Base-by-base conservation (phyloP, 2,888 invertebrate genomes). In the Pachymerium ferrugineum region DNA sequence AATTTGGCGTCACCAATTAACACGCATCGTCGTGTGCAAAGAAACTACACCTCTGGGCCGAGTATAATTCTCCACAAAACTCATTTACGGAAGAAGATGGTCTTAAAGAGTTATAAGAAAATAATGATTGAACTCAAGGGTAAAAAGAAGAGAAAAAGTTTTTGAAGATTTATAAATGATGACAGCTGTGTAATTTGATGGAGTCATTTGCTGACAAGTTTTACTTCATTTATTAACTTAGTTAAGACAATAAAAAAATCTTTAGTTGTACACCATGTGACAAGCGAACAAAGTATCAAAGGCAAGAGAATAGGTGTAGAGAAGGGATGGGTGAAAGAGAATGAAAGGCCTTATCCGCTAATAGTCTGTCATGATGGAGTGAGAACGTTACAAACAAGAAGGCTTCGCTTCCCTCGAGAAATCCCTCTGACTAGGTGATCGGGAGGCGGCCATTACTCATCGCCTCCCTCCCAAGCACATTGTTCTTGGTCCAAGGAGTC, bases 331-430 rank as follows among this genome's bases (percentile, higher is more conserved):
- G 14, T 62, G 14, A 28, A 25, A 28, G 3, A 62, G 62, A 62
- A 62, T 62, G 62, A 62, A 62, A 62, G 62, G 28, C 62, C 62
- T 62, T 62, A 62, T 62, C 62, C 62, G 62, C 25, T 62, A 62
- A 62, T 62, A 62, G 62, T 62, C 62, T 62, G 62, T 62, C 62
- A 62, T 62, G 62, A 62, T 62, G 62, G 62, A 62, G 62, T 62
- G 62, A 62, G 62, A 62, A 62, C 62, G 62, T 62, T 62, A 62
- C 62, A 62, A 62, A 62, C 62, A 62, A 62, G 62, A 62, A 62
- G 62, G 62, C 62, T 62, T 62, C 62, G 62, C 62, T 62, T 62
- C 62, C 62, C 62, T 62, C 62, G 62, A 62, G 62, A 62, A 62
- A 62, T 62, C 62, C 62, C 62, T 62, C 62, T 62, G 62, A 62